Evolutionary conservation across 2,797 vertebrate genomes (phyloP), one percentile per base, ranked within the genome.

Genomic region (Sebastes vulpes): DNA sequence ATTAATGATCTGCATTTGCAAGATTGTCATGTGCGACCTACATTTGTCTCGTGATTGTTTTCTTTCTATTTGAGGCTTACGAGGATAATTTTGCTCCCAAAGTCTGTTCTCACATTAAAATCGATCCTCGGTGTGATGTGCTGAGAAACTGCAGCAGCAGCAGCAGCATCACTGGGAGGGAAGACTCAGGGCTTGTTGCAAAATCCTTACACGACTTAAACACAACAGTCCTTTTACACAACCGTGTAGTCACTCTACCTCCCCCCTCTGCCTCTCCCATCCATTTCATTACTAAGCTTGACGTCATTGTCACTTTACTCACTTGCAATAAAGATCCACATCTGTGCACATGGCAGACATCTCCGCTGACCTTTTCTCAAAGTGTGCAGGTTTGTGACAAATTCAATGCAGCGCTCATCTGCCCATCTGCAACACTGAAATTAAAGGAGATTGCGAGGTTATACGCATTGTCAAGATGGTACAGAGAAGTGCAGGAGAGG

Each of bases 1-100:
- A 92, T 93, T 81, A 87, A 90, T 91, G 77, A 92, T 87, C 71
- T 75, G 74, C 67, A 66, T 83, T 83, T 84, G 73, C 64, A 75
- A 75, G 77, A 83, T 72, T 86, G 85, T 89, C 75, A 78, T 77
- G 26, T 75, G 70, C 7, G 84, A 83, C 87, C 89, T 72, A 90
- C 66, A 80, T 90, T 76, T 75, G 60, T 48, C 6, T 42, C 2
- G 5, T 46, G 63, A 88, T 78, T 71, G 65, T 77, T 76, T 76
- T 83, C 63, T 52, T 61, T 80, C 25, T 71, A 25, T 88, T 89
- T 85, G 38, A 74, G 58, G 58, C 52, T 20, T 26, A 11, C 1
- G 3, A 57, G 68, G 61, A 63, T 68, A 50, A 83, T 70, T 66
- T 65, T 2, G 26, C 65, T 73, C 29, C 26, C 18, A 25, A 80